These are phyloP conservation scores for Drosophila parvula DNA, from an alignment of 1,140 invertebrate genomes.

Conservation along the genomic window DNA sequence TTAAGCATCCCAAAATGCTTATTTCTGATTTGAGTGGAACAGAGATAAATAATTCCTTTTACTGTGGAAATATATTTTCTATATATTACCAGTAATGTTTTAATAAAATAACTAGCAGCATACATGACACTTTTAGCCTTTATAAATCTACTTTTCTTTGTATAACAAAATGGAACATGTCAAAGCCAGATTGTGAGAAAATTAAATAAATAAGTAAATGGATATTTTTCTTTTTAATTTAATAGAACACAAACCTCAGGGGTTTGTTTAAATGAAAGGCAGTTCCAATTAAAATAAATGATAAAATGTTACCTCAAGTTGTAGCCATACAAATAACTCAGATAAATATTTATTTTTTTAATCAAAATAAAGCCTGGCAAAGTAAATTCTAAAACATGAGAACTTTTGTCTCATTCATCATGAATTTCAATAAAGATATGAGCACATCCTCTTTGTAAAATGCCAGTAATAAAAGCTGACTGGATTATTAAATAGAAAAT, in stretches of 20 bases:
- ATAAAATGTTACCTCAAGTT: not conserved
- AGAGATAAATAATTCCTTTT: not conserved
- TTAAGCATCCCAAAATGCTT: not conserved
- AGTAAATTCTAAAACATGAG: not conserved
- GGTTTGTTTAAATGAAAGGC: not conserved
- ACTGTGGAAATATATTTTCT: too few relatives aligned
- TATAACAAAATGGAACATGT: slow-evolving; percentile 1
- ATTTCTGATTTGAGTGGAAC: not conserved
- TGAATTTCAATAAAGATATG: not conserved
- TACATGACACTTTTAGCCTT: not conserved
- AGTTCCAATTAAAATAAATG: slow-evolving; percentile 1
- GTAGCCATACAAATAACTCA: not conserved
- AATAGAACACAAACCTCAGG: not conserved
- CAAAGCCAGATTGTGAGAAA: not conserved
- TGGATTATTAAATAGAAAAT: slow-evolving; percentile 10
- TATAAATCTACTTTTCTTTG: not conserved
- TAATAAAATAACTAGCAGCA: not conserved
- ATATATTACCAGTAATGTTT: not conserved
- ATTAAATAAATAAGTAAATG: not conserved
- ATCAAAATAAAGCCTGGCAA: not conserved
- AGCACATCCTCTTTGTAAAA: slow-evolving; percentile 1
- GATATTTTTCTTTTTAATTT: slow-evolving; percentile 2
- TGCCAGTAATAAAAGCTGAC: not conserved
- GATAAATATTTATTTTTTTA: not conserved
- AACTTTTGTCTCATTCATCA: not conserved